These are phyloP conservation scores for Somateria mollissima DNA, from an alignment of 2,797 vertebrate species.

Conservation along the genomic window DNA sequence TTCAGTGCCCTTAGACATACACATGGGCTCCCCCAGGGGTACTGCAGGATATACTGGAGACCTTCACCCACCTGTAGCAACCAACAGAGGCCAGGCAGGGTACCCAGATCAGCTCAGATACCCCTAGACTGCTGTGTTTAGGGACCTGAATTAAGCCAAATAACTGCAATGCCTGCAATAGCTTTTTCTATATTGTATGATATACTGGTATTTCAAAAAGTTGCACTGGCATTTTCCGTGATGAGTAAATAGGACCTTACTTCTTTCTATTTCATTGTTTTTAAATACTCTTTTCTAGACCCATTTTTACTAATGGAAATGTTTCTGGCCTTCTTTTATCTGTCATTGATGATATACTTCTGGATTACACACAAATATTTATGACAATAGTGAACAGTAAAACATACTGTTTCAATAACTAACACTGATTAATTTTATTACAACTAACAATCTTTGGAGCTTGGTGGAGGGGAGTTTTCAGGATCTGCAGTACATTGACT, in stretches of 20 bases:
- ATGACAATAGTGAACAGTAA: not conserved
- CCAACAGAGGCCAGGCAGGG: not conserved
- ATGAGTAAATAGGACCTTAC: not conserved
- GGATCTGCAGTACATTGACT: not conserved
- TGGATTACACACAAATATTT: not conserved
- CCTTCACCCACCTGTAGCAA: not conserved
- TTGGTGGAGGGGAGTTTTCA: not conserved
- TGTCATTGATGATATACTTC: not conserved
- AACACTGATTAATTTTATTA: not conserved
- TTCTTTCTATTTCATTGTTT: not conserved
- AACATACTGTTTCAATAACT: not conserved
- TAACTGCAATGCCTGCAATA: not conserved
- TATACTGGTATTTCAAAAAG: not conserved
- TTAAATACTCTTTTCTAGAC: not conserved
- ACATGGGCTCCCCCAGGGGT: accelerated
- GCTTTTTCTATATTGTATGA: not conserved
- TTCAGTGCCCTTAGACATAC: not conserved
- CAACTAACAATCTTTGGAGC: not conserved
- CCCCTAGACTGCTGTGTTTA: not conserved
- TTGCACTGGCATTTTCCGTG: not conserved
- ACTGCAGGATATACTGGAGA: not conserved
- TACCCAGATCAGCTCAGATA: not conserved
- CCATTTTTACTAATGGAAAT: not conserved
- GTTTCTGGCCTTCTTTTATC: not conserved
- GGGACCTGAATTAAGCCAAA: not conserved